Conservation (phyloP, 2,113 vertebrate species). For the Bubalus kerabau region DNA sequence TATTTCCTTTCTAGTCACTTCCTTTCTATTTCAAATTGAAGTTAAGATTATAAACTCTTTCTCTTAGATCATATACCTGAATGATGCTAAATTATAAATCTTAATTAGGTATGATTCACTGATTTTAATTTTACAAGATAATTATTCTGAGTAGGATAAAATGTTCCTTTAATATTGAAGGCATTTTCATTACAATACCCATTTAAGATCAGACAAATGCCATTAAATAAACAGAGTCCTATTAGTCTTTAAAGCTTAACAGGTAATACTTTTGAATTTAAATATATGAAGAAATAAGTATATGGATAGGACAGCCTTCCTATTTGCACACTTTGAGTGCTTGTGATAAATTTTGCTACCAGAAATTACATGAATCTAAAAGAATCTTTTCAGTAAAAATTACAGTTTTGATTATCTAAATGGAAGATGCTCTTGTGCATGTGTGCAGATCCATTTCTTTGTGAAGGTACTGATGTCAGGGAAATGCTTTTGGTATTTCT, state of each 20-base stretch:
- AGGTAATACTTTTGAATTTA: conserved; percentile 35
- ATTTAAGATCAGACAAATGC: conserved; percentile 55
- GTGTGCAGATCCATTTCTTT: conserved; percentile 46
- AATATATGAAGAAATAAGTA: background rate
- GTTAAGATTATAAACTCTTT: conserved; percentile 23
- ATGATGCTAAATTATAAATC: conserved; percentile 57
- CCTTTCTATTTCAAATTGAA: conserved; percentile 32
- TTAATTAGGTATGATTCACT: conserved; percentile 66
- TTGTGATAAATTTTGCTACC: conserved; percentile 34
- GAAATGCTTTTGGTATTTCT: conserved; percentile 60
- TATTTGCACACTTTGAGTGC: conserved; percentile 39
- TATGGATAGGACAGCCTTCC: background rate
- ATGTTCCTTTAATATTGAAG: conserved; percentile 45
- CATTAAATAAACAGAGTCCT: conserved; percentile 49
- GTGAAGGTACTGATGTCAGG: conserved; percentile 53
- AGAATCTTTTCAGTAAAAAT: conserved; percentile 38
- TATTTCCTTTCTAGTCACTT: background rate
- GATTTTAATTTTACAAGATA: conserved; percentile 63
- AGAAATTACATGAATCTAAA: conserved; percentile 11
- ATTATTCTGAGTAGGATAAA: conserved; percentile 59
- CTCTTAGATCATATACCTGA: conserved; percentile 50
- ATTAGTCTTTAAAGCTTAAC: conserved; percentile 33
- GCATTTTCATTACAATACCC: conserved; percentile 49
- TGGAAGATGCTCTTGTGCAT: conserved; percentile 19
- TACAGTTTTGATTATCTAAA: conserved; percentile 44